Evolutionary conservation across 2,113 vertebrate species (phyloP).

Genomic region (Aldabrachelys gigantea): DNA sequence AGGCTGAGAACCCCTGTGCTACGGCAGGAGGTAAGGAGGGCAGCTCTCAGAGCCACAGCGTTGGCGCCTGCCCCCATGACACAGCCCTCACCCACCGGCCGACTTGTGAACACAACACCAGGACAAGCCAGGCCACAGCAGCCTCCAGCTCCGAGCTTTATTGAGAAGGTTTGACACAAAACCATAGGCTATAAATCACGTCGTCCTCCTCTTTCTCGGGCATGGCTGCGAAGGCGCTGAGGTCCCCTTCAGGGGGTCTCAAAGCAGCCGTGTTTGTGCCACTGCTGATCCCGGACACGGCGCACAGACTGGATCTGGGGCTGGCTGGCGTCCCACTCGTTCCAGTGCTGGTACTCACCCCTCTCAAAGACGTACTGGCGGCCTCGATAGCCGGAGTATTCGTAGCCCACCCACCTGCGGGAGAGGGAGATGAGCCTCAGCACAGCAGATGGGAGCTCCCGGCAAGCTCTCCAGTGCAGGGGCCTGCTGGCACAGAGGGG

Average conservation of each 20-base stretch:
- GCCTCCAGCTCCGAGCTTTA: constrained; percentile 75
- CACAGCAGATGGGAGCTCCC: background rate
- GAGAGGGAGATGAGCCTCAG: accelerated
- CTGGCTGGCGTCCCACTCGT: constrained; percentile 89
- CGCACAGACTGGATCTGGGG: constrained; percentile 92
- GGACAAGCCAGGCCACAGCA: background rate
- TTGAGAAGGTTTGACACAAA: constrained; percentile 68
- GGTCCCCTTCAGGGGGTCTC: constrained; percentile 84
- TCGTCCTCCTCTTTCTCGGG: background rate
- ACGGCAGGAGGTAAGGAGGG: background rate
- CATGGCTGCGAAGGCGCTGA: background rate
- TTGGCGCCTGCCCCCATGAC: background rate
- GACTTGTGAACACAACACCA: accelerated
- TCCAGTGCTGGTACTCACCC: constrained; percentile 94
- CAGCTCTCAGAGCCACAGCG: too few relatives aligned
- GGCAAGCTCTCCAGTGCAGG: too few relatives aligned
- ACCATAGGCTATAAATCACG: background rate
- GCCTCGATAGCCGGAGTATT: constrained; percentile 92
- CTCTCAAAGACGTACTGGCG: constrained; percentile 90
- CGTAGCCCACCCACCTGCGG: constrained; percentile 92
- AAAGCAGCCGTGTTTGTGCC: constrained; percentile 90
- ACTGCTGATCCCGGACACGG: constrained; percentile 91
- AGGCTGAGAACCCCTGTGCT: background rate
- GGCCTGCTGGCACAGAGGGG: too few relatives aligned
- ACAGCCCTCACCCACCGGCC: accelerated